Percentiles rank a stretch among this genome's conserved stretches.
Evolutionary conservation across 2,113 vertebrate genomes (phyloP).

Genomic region (Formicarius rufipectus): DNA sequence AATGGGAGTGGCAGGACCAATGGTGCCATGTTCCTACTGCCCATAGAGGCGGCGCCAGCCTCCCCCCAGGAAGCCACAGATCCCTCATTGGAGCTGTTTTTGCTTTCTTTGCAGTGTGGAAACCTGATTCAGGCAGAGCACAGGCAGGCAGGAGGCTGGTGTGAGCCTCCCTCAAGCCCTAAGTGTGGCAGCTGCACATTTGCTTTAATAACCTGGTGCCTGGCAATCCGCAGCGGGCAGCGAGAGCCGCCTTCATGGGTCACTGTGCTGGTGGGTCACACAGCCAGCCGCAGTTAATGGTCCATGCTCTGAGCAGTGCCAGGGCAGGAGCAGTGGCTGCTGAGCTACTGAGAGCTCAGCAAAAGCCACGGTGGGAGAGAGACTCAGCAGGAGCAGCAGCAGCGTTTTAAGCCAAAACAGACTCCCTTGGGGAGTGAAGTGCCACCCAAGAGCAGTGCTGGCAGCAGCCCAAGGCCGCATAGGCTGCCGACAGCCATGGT

Average conservation of each 20-base stretch:
- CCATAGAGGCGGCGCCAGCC: not conserved
- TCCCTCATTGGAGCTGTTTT: not conserved
- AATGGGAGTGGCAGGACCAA: accelerated
- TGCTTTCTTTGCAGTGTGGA: not conserved
- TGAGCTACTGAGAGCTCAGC: not conserved
- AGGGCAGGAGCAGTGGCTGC: not conserved
- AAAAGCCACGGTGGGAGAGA: not conserved
- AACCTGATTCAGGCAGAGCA: accelerated
- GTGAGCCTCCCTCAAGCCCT: not conserved
- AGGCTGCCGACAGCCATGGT: accelerated
- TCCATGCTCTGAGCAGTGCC: accelerated
- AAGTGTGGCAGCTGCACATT: conserved; percentile 19
- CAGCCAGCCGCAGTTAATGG: not conserved
- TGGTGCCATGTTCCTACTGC: not conserved
- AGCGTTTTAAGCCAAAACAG: not conserved
- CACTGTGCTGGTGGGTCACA: not conserved
- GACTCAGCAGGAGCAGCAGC: not conserved
- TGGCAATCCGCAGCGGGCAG: not conserved
- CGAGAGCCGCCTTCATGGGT: not conserved
- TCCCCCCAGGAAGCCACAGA: not conserved
- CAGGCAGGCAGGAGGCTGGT: not conserved
- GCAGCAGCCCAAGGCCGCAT: not conserved
- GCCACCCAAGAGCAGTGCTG: not conserved
- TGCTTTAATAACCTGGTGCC: not conserved
- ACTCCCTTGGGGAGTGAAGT: not conserved